Conservation (phyloP, 2,113 vertebrate genomes). For the Eublepharis macularius region DNA sequence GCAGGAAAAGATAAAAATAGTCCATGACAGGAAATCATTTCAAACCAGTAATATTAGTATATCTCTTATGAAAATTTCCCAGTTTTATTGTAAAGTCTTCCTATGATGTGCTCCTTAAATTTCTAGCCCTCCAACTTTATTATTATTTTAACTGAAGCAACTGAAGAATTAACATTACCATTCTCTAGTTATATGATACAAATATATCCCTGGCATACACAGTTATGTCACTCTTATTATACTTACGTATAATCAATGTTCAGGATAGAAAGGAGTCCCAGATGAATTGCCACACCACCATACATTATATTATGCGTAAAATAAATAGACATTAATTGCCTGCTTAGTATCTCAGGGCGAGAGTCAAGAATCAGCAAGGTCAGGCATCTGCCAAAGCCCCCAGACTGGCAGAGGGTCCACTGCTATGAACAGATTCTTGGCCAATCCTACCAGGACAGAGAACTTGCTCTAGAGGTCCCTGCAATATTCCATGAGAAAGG, state of each 20-base stretch:
- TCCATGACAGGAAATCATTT: conserved; percentile 76
- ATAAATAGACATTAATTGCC: conserved; percentile 10
- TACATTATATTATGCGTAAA: neutral
- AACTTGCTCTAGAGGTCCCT: too few relatives aligned
- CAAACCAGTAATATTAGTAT: conserved; percentile 72
- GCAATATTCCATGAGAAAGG: too few relatives aligned
- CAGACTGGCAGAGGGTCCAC: too few relatives aligned
- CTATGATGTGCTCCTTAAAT: conserved; percentile 53
- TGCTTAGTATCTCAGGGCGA: too few relatives aligned
- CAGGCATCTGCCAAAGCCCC: too few relatives aligned
- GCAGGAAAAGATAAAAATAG: conserved; percentile 77
- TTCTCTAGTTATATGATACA: conserved; percentile 59
- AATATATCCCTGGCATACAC: conserved; percentile 51
- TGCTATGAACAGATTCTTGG: too few relatives aligned
- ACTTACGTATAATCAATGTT: conserved; percentile 31
- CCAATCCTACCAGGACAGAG: too few relatives aligned
- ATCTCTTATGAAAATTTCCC: conserved; percentile 79
- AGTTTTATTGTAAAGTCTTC: conserved; percentile 70
- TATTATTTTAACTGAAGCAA: conserved; percentile 20
- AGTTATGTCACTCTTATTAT: conserved; percentile 59
- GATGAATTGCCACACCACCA: conserved; percentile 10
- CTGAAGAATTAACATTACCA: conserved; percentile 65
- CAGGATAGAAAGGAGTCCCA: conserved; percentile 43
- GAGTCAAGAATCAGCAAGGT: too few relatives aligned
- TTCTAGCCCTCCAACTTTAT: neutral